Percentiles rank a stretch among this genome's conserved stretches.
Evolutionary conservation across 2,797 vertebrate species (phyloP).

Genomic region (Spea hammondii): DNA sequence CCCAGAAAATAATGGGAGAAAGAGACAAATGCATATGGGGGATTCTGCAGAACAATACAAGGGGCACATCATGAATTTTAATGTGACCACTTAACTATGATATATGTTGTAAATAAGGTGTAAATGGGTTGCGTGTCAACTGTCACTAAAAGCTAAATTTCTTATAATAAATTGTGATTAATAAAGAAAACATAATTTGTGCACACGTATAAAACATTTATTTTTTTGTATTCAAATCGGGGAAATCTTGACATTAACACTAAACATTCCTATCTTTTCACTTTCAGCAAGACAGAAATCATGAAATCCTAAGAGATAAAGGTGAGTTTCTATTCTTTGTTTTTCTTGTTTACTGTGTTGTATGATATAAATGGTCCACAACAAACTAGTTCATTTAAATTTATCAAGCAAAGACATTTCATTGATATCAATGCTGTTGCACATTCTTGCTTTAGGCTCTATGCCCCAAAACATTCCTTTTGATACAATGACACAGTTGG

Average conservation of each 20-base stretch:
- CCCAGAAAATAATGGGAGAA: too few relatives aligned
- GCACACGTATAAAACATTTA: background rate
- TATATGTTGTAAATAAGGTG: too few relatives aligned
- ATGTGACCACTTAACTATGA: too few relatives aligned
- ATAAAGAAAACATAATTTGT: background rate
- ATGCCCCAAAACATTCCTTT: constrained; percentile 42
- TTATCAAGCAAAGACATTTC: background rate
- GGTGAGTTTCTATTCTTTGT: constrained; percentile 15
- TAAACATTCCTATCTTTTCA: constrained; percentile 10
- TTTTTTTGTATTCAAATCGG: background rate
- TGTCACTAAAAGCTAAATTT: too few relatives aligned
- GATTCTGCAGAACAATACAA: too few relatives aligned
- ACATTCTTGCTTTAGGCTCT: constrained; percentile 32
- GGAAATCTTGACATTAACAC: background rate
- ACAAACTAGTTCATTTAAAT: background rate
- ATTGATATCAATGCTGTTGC: constrained; percentile 8
- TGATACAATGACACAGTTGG: constrained; percentile 22
- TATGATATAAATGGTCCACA: background rate
- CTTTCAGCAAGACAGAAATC: constrained; percentile 46
- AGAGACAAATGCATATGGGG: too few relatives aligned
- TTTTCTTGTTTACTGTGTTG: background rate
- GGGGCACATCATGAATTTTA: too few relatives aligned
- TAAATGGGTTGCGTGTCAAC: too few relatives aligned
- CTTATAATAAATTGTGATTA: too few relatives aligned
- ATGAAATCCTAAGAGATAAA: constrained; percentile 37